Conservation (phyloP, 2,888 invertebrate species). For the Diaperis boleti region DNA sequence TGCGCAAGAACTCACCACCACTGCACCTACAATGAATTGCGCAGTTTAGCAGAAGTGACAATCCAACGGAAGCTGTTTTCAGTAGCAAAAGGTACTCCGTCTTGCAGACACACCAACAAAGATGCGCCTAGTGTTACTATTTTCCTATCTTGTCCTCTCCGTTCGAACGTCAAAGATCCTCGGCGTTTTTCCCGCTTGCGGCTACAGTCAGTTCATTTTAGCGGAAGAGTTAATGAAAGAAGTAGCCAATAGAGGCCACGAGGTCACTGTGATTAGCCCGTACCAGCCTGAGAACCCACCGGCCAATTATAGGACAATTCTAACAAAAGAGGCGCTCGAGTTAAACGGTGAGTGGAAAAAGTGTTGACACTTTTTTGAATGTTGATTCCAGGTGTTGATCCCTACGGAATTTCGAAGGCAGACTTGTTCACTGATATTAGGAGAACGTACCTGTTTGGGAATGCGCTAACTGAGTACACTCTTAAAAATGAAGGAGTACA, state of each 20-base stretch:
- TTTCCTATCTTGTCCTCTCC: background rate
- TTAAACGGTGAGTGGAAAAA: conserved; percentile 10
- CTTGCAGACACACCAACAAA: too few species aligned
- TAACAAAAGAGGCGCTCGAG: background rate
- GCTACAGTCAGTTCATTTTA: conserved; percentile 51
- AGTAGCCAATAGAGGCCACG: conserved; percentile 53
- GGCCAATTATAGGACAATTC: conserved; percentile 15
- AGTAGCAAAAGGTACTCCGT: too few species aligned
- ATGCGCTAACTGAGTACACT: conserved; percentile 43
- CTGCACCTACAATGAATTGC: too few species aligned
- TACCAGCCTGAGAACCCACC: conserved; percentile 52
- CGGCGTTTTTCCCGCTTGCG: conserved; percentile 49
- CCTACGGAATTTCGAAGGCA: conserved; percentile 16
- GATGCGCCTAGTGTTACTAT: background rate
- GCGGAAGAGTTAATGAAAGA: conserved; percentile 51
- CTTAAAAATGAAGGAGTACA: conserved; percentile 54
- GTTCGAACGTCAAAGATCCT: conserved; percentile 43
- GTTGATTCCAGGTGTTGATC: conserved; percentile 20
- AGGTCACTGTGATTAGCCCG: conserved; percentile 53
- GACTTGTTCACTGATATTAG: conserved; percentile 18
- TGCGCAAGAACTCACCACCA: too few species aligned
- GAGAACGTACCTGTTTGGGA: background rate
- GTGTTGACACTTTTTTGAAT: background rate
- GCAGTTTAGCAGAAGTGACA: too few species aligned
- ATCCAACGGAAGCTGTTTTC: too few species aligned